phyloP scores from a whole-genome alignment of 2,113 vertebrate genomes.

The Columbina picui region DNA sequence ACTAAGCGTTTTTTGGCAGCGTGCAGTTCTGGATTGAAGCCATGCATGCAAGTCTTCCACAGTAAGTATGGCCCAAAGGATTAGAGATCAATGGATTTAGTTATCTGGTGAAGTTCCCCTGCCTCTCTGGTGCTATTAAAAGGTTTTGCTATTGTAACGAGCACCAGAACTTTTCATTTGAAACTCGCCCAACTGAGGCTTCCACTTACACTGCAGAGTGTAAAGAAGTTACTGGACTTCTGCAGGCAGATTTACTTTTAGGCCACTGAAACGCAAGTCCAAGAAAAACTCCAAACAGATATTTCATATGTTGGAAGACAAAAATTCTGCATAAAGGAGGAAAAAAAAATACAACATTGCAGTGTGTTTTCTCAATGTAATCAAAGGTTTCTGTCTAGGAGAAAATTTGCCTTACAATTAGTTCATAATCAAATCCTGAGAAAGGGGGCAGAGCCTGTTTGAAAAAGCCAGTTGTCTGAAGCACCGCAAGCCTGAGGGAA shows the following conservation, averaged over 20 bases:
- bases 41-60: conserved; percentile 76
- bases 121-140: conserved; percentile 70
- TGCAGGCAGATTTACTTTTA: not conserved
- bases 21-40: conserved; percentile 71
- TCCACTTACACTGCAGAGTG: not conserved
- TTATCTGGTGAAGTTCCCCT: conserved; percentile 72
- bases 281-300: not conserved
- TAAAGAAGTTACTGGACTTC: not conserved
- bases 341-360: not conserved
- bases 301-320: not conserved
- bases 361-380: not conserved
- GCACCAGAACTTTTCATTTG: conserved; percentile 39
- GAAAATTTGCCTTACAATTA: conserved; percentile 25
- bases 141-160: conserved; percentile 69
- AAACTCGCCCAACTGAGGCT: conserved; percentile 3
- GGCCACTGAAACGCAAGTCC: not conserved
- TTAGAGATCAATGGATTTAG: conserved; percentile 72
- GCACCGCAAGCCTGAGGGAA: not conserved
- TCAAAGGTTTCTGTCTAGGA: not conserved
- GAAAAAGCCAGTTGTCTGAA: not conserved
- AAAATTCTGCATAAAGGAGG: not conserved
- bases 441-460: not conserved
- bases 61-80: conserved; percentile 71
- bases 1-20: conserved; percentile 84
- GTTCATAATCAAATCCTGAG: conserved; percentile 23